A percentile compares a stretch with the other conserved stretches of the same genome.
Conservation (phyloP, 2,113 vertebrate species). For the Elgaria multicarinata region DNA sequence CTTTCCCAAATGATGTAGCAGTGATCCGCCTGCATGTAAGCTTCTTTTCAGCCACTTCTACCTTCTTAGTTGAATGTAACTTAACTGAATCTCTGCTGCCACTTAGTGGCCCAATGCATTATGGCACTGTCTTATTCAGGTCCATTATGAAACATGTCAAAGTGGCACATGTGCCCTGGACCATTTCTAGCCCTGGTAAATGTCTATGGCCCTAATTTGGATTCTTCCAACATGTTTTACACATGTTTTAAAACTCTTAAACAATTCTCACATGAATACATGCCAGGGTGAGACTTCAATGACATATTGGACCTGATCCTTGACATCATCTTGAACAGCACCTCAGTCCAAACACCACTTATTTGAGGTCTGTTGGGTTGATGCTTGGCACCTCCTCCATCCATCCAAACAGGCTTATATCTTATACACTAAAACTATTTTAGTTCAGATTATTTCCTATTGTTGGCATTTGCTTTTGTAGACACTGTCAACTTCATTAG, state of each 20-base stretch:
- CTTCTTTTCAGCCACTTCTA: neutral
- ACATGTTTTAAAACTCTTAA: neutral
- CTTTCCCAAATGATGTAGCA: neutral
- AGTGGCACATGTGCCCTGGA: neutral
- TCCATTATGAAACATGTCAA: neutral
- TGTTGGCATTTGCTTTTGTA: no score
- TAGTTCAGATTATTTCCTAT: no score
- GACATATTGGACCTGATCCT: neutral
- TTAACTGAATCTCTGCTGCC: neutral
- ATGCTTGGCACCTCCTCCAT: no score
- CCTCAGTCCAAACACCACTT: no score
- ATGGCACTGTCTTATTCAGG: neutral
- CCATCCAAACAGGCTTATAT: no score
- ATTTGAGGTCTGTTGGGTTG: no score
- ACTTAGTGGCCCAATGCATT: neutral
- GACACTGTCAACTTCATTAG: no score
- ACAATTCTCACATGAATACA: neutral
- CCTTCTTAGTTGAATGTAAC: neutral
- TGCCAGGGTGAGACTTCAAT: neutral
- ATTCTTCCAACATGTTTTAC: neutral
- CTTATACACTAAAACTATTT: no score
- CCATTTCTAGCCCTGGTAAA: neutral
- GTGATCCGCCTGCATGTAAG: neutral
- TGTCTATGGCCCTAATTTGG: neutral
- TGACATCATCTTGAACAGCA: neutral